Percentiles rank a stretch among this genome's conserved stretches.
Evolutionary conservation across 2,797 vertebrate species (phyloP).

Genomic region (Xiphophorus birchmanni): DNA sequence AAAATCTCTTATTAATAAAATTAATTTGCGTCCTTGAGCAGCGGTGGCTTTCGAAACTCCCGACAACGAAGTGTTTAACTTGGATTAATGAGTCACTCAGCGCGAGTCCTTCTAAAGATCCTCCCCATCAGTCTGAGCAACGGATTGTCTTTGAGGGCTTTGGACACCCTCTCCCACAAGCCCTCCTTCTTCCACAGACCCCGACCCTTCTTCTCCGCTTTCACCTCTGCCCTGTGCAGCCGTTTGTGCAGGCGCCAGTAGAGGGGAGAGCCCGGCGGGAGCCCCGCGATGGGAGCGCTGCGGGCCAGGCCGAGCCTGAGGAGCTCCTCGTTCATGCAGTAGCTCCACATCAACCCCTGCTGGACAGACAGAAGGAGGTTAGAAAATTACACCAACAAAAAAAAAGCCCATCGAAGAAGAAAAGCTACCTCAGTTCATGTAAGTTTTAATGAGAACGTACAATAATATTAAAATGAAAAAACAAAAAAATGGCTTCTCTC

Average conservation of each 20-base stretch:
- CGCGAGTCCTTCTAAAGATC: slow-evolving; percentile 62
- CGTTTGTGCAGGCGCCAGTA: slow-evolving; percentile 88
- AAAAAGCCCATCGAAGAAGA: not conserved
- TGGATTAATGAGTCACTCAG: slow-evolving; percentile 26
- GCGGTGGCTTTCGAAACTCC: slow-evolving; percentile 5
- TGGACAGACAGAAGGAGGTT: slow-evolving; percentile 37
- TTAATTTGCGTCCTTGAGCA: not conserved
- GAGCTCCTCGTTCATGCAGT: slow-evolving; percentile 89
- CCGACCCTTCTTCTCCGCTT: slow-evolving; percentile 85
- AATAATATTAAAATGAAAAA: not conserved
- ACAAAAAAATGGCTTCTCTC: not conserved
- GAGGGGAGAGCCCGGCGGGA: slow-evolving; percentile 79
- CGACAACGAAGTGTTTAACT: slow-evolving; percentile 3
- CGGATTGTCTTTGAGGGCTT: slow-evolving; percentile 48
- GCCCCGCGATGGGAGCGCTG: slow-evolving; percentile 79
- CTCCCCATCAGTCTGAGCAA: slow-evolving; percentile 63
- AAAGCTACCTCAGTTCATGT: not conserved
- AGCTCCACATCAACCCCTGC: slow-evolving; percentile 82
- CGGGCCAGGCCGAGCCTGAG: slow-evolving; percentile 88
- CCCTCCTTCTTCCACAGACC: slow-evolving; percentile 90
- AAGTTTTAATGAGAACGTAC: no score
- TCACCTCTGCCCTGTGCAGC: slow-evolving; percentile 89
- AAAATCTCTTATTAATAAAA: not conserved
- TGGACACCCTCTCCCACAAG: slow-evolving; percentile 75
- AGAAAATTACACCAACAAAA: not conserved